Percentiles rank a stretch among this genome's conserved stretches.
Evolutionary conservation across 92 coral and sea anemone genomes (phyloP).

Genomic region (Scolanthus callimorphus): DNA sequence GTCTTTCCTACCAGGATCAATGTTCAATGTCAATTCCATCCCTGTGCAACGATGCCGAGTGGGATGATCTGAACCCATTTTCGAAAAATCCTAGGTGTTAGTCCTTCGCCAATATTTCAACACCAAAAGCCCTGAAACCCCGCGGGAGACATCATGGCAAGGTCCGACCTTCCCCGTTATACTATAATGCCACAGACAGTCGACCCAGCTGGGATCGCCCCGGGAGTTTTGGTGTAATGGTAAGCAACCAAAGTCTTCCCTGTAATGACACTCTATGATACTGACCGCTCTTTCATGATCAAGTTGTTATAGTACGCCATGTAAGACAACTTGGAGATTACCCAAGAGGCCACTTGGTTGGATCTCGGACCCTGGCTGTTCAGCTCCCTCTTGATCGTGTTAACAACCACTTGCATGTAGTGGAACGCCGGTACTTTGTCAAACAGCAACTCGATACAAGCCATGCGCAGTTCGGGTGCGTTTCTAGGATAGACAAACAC

Average conservation of each 20-base stretch:
- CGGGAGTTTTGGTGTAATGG: too few relatives aligned
- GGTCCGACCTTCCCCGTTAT: background rate
- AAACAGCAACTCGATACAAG: constrained; percentile 55
- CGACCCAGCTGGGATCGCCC: too few relatives aligned
- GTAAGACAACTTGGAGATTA: constrained; percentile 60
- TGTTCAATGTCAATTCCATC: too few relatives aligned
- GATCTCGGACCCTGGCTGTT: constrained; percentile 56
- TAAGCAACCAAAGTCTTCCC: too few relatives aligned
- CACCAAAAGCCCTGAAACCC: too few relatives aligned
- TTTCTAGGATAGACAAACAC: too few relatives aligned
- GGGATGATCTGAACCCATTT: too few relatives aligned
- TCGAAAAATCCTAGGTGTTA: too few relatives aligned
- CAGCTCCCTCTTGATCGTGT: constrained; percentile 57
- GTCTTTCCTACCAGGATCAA: too few relatives aligned
- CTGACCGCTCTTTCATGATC: constrained; percentile 53
- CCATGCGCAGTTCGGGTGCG: constrained; percentile 86
- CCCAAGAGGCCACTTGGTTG: constrained; percentile 84
- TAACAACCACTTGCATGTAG: constrained; percentile 71
- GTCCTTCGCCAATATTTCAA: too few relatives aligned
- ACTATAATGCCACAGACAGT: background rate
- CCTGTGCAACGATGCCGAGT: too few relatives aligned
- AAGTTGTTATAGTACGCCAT: constrained; percentile 54
- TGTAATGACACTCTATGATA: background rate
- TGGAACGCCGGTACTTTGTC: constrained; percentile 50
- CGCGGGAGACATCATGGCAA: too few relatives aligned